phyloP scores from a whole-genome alignment of 92 coral and sea anemone genomes.

The Nematostella vectensis region DNA sequence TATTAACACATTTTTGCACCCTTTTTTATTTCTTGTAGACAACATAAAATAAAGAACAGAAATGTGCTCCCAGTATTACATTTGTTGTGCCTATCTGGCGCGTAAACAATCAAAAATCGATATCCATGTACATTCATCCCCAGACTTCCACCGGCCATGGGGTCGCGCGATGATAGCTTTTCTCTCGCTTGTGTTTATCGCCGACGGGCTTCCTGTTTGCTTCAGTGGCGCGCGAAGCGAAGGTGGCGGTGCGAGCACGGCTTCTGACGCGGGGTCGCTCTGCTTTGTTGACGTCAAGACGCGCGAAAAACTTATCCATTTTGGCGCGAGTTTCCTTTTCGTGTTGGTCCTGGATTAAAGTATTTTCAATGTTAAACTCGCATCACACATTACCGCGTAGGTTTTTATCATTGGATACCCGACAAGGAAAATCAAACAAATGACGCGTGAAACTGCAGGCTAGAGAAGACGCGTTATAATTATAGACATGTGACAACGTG shows the following conservation, averaged over 20 bases:
- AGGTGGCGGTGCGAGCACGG: slow-evolving; percentile 17
- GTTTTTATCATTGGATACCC: too few species aligned
- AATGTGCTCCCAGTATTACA: too few species aligned
- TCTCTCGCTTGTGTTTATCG: slow-evolving; percentile 8
- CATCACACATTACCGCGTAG: too few species aligned
- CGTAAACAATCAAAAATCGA: too few species aligned
- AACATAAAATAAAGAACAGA: too few species aligned
- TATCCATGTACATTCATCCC: too few species aligned
- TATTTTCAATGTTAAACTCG: neutral
- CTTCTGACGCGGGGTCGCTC: slow-evolving; percentile 13
- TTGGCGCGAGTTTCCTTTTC: slow-evolving; percentile 55
- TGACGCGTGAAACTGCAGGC: too few species aligned
- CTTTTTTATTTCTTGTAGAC: too few species aligned
- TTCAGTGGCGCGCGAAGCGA: slow-evolving; percentile 1
- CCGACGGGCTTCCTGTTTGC: slow-evolving; percentile 5
- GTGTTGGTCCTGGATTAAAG: slow-evolving; percentile 13
- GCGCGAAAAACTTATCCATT: slow-evolving; percentile 69
- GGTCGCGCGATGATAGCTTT: slow-evolving; percentile 35
- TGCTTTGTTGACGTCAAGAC: slow-evolving; percentile 30
- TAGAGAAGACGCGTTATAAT: too few species aligned
- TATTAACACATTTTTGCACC: too few species aligned
- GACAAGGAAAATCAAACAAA: too few species aligned
- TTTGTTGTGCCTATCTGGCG: too few species aligned
- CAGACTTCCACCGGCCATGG: slow-evolving; percentile 68
- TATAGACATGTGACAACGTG: neutral